Evolutionary conservation across 2,888 invertebrate genomes (phyloP).

Genomic region (Dasypolia templi): DNA sequence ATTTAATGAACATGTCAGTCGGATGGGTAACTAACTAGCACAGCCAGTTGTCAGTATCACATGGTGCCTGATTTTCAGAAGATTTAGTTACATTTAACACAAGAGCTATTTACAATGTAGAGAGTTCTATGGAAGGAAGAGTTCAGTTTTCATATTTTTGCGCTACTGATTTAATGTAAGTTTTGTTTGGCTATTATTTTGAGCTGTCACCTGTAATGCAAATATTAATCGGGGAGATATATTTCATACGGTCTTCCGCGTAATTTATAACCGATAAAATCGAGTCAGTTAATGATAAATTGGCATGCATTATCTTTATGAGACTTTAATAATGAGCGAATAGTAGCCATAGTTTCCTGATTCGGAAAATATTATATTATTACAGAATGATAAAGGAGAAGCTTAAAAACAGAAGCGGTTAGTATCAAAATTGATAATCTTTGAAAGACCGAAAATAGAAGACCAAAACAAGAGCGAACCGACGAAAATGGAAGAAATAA

Average conservation of each 20-base stretch:
- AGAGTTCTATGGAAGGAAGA: neutral
- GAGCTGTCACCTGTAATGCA: neutral
- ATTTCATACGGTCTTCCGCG: slow-evolving; percentile 16
- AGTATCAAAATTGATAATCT: neutral
- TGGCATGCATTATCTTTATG: slow-evolving; percentile 14
- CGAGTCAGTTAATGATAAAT: slow-evolving; percentile 16
- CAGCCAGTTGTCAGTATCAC: neutral
- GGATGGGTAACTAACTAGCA: neutral
- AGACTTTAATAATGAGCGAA: neutral
- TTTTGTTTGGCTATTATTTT: neutral
- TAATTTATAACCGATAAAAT: slow-evolving; percentile 17
- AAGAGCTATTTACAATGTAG: neutral
- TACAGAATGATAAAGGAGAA: neutral
- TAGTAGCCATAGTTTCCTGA: neutral
- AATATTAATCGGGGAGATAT: slow-evolving; percentile 15
- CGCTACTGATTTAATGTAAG: neutral
- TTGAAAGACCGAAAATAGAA: neutral
- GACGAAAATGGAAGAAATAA: slow-evolving; percentile 15
- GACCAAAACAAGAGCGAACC: neutral
- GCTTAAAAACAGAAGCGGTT: neutral
- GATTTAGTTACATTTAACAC: neutral
- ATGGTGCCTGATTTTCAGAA: neutral
- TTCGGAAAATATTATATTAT: neutral
- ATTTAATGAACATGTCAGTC: slow-evolving; percentile 23
- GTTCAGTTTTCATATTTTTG: no score